phyloP scores from a whole-genome alignment of 2,888 invertebrate species.

The Polydesmus complanatus region DNA sequence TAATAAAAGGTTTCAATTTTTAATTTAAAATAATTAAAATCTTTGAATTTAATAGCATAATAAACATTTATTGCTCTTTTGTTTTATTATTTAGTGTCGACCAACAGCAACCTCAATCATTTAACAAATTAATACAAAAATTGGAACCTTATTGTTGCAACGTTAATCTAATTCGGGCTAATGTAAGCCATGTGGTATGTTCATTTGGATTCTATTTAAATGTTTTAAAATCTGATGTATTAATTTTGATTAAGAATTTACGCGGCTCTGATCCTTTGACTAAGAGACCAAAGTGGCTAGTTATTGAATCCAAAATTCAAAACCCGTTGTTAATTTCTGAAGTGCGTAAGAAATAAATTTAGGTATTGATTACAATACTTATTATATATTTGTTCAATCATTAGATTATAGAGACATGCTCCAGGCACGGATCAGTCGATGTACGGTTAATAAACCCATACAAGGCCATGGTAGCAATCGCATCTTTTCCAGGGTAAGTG shows the following conservation, averaged over 20 bases:
- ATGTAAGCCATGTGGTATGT: not conserved
- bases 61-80: not conserved
- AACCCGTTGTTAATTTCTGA: not conserved
- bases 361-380: too few relatives aligned
- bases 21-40: too few relatives aligned
- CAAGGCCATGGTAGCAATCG: slow-evolving; percentile 47
- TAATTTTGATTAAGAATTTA: not conserved
- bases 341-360: too few relatives aligned
- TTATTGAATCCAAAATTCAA: slow-evolving; percentile 30
- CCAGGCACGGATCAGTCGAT: slow-evolving; percentile 48
- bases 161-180: not conserved
- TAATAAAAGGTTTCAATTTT: too few relatives aligned
- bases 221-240: not conserved
- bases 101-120: not conserved
- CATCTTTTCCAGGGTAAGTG: slow-evolving; percentile 44
- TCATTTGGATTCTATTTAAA: not conserved
- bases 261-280: slow-evolving; percentile 39
- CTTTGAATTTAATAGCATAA: not conserved
- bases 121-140: slow-evolving; percentile 22
- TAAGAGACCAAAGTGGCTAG: slow-evolving; percentile 39
- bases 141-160: slow-evolving; percentile 32
- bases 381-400: not conserved
- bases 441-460: slow-evolving; percentile 41
- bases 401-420: slow-evolving; percentile 35
- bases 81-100: not conserved